Base-by-base conservation (phyloP, 2,888 invertebrate species). In the Thereva unica region DNA sequence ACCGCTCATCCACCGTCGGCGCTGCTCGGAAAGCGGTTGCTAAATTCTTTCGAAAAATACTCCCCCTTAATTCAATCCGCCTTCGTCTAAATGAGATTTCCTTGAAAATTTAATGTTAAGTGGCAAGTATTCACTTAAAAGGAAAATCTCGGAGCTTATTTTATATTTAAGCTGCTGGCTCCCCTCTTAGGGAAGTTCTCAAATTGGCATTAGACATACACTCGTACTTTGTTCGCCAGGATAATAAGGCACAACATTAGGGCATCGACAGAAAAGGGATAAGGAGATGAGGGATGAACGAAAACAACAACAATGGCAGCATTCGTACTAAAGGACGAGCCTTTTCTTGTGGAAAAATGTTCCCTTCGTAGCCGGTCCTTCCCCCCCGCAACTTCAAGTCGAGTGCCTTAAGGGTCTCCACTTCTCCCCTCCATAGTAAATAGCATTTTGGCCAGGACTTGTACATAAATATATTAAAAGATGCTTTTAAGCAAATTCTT, bases 401-500 rank as follows among this genome's bases (percentile, higher is more conserved):
- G 50, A 63, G 50, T 66, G 64, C 63, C 68, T 65, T 59, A 67
- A 57, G 53, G 63, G 45, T n/a, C 57, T 50, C 5, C 40, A n/a
- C 50, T 44, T 34, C 53, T n/a, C 54, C 50, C 53, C 23, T 45
- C 41, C 57, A 38, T 47, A 59, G 45, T 56, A 68, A 64, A 64
- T 67, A 69, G 67, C 67, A 68, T 70, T 69, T 71, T 23, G 23
- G 23, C 23, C 23, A 2, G 23, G 61, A 50, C 42, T 68, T 68
- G 67, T 52, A 68, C 69, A 71, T 71, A 71, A 71, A 71, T 71
- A 70, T 71, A 71, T 71, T 71, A 71, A 71, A 71, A 71, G 71
- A 69, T 71, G 72, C 72, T 72, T 71, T 72, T 71, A 71, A 71
- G 71, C 66, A 71, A 70, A 72, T 71, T 67, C 69, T 67, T 68